Conservation (phyloP, 2,113 vertebrate genomes). For the Rhea americana region DNA sequence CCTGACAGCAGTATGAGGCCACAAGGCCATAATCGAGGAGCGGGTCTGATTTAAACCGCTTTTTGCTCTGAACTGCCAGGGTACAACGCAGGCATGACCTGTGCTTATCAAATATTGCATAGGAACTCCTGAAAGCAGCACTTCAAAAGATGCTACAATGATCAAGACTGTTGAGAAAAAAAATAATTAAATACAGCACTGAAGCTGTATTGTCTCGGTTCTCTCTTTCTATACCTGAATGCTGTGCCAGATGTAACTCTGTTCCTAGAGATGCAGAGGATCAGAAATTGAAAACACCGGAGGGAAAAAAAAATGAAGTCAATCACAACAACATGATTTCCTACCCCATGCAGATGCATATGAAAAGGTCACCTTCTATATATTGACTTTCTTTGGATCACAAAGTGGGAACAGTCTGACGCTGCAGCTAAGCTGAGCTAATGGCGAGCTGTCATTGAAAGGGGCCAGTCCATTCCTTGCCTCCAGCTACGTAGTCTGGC, state of each 20-base stretch:
- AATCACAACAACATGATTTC: neutral
- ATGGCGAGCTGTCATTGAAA: neutral
- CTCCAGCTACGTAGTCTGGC: neutral
- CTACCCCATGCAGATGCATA: neutral
- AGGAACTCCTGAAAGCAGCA: neutral
- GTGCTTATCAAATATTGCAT: neutral
- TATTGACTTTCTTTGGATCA: neutral
- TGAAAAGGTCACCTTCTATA: neutral
- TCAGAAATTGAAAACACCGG: neutral
- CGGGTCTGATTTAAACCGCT: neutral
- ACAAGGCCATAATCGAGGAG: neutral
- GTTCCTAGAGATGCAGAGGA: constrained; percentile 37
- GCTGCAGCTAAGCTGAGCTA: neutral
- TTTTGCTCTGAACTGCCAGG: neutral
- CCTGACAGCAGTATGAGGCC: neutral
- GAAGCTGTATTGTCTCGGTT: neutral
- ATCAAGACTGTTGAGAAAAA: neutral
- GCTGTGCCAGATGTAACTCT: neutral
- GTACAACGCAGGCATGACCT: neutral
- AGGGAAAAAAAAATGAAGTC: neutral
- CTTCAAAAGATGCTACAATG: neutral
- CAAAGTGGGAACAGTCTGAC: neutral
- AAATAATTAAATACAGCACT: neutral
- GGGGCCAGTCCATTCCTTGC: neutral
- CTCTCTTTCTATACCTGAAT: neutral